Conservation (phyloP, 2,888 invertebrate species). For the Ectemnius continuus region DNA sequence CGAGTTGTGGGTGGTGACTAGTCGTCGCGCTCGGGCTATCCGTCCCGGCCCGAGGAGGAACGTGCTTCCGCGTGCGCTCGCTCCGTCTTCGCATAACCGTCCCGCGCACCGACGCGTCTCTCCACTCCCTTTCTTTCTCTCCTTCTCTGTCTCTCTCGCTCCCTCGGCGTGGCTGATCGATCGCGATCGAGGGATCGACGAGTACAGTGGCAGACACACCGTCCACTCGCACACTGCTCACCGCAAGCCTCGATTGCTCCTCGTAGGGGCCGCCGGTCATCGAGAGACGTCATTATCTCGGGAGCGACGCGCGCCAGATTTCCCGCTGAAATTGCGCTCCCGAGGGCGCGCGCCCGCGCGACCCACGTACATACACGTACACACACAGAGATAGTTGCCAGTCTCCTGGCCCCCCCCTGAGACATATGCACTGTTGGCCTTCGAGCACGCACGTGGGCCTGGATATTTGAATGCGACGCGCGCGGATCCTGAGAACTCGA, state of each 20-base stretch:
- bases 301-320: slow-evolving; percentile 7
- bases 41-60: slow-evolving; percentile 40
- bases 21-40: slow-evolving; percentile 59
- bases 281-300: slow-evolving; percentile 9
- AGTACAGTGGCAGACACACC: neutral
- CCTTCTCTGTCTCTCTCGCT: neutral
- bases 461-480: too few species aligned
- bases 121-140: slow-evolving; percentile 13
- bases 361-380: too few species aligned
- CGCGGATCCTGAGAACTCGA: too few species aligned
- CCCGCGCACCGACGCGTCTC: slow-evolving; percentile 3
- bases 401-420: too few species aligned
- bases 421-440: too few species aligned
- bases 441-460: too few species aligned
- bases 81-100: slow-evolving; percentile 24
- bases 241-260: neutral
- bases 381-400: too few species aligned
- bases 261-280: neutral
- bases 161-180: slow-evolving; percentile 34
- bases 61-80: slow-evolving; percentile 48
- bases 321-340: slow-evolving; percentile 1
- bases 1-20: slow-evolving; percentile 76
- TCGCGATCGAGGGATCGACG: slow-evolving; percentile 40
- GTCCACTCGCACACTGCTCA: neutral
- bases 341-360: too few species aligned